Evolutionary conservation across 1,140 invertebrate species (phyloP).

Genomic region (Cherax destructor): DNA sequence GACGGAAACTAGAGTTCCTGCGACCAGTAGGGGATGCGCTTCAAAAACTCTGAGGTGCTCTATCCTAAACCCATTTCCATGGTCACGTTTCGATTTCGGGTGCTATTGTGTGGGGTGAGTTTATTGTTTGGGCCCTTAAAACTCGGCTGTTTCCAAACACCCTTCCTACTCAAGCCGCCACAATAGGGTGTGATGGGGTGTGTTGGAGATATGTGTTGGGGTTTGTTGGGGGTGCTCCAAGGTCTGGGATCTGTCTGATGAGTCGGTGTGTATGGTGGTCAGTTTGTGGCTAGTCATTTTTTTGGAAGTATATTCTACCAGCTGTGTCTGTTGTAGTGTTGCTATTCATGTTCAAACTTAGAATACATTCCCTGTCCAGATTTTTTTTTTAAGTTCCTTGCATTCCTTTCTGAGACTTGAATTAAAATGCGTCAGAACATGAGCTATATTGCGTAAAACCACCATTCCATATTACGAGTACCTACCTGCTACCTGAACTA

Average conservation of each 20-base stretch:
- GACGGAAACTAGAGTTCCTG: background rate
- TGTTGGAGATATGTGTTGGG: background rate
- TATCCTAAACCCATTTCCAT: background rate
- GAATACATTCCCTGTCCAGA: no score
- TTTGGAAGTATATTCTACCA: no score
- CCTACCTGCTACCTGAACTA: no score
- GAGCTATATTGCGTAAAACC: no score
- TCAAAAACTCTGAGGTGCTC: background rate
- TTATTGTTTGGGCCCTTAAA: slow-evolving; percentile 11
- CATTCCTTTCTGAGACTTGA: no score
- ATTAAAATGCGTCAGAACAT: no score
- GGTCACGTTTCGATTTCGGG: slow-evolving; percentile 14
- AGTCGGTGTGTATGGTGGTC: background rate
- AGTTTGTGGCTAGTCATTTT: background rate
- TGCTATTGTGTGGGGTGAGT: background rate
- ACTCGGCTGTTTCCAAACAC: slow-evolving; percentile 14
- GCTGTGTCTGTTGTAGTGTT: no score
- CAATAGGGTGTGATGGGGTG: background rate
- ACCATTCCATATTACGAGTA: no score
- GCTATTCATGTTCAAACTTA: no score
- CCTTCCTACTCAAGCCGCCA: background rate
- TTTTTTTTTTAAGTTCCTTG: no score
- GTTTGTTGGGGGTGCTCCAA: background rate
- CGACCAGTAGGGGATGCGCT: background rate
- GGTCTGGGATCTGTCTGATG: background rate